Evolutionary conservation across 92 coral and sea anemone species (phyloP).

Genomic region (Zoanthus sansibaricus): DNA sequence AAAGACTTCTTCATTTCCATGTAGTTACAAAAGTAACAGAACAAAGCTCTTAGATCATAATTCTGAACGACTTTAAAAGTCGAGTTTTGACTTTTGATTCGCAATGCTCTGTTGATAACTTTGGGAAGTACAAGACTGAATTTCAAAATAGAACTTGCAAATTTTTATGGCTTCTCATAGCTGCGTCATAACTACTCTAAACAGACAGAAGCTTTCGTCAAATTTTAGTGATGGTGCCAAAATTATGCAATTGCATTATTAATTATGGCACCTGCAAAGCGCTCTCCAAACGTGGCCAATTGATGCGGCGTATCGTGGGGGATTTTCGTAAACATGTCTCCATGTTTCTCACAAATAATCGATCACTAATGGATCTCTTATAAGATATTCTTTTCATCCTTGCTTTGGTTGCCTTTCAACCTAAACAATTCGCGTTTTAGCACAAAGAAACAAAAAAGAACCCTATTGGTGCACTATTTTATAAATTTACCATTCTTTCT

Average conservation of each 20-base stretch:
- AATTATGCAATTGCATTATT: not conserved
- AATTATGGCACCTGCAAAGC: constrained; percentile 27
- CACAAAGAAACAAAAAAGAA: not conserved
- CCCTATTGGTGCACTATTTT: not conserved
- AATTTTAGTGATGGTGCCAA: not conserved
- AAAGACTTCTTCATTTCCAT: constrained; percentile 37
- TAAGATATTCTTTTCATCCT: not conserved
- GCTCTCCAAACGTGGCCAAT: not conserved
- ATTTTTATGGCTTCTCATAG: not conserved
- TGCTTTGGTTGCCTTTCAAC: constrained; percentile 16
- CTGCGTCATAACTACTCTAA: not conserved
- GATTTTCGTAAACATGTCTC: constrained; percentile 10
- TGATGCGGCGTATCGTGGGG: constrained; percentile 4
- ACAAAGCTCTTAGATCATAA: not conserved
- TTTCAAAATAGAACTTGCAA: not conserved
- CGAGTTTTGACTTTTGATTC: not conserved
- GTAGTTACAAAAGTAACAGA: not conserved
- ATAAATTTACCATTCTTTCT: not conserved
- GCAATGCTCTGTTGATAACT: not conserved
- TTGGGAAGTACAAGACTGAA: not conserved
- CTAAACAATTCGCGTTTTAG: not conserved
- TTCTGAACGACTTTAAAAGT: not conserved
- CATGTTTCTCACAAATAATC: not conserved
- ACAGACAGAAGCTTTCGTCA: not conserved
- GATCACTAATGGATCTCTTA: constrained; percentile 7